Base-by-base conservation (phyloP, 2,113 vertebrate genomes). In the Chloropsis hardwickii region DNA sequence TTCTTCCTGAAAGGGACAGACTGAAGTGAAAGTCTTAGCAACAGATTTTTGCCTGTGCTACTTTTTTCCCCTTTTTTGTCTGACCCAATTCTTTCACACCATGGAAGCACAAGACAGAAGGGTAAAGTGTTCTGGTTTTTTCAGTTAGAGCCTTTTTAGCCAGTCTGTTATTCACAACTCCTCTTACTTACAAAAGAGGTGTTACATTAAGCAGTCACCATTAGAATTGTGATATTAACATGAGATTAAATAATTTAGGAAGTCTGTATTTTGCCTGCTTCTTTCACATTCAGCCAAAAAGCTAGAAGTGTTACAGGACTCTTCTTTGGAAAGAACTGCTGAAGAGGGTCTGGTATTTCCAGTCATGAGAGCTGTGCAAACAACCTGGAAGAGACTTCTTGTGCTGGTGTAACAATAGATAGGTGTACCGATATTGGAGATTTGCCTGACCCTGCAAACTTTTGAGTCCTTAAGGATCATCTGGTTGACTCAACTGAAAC, bases 1-100 rank as follows among this genome's bases (percentile, higher is more conserved):
- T 95, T 95, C 66, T 93, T 87, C 50, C 58, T 77, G 71, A 94
- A 94, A 96, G 62, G 35, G 16, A 95, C 50, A 73, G 88, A 67
- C 76, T 85, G 53, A 78, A 93, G 66, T 60, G 51, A 58, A 94
- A 96, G 86, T 72, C 91, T 81, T 79, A 95, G 90, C 84, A 92
- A 74, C 20, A 85, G 64, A 88, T 90, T 83, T 81, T 66, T 93
- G 69, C 48, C 42, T 89, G 62, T 39, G 37, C 40, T 29, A 51
- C 35, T 45, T 48, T 48, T 24, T 1, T 4, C 35, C 33, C 2
- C 4, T 66, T 90, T 33, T 73, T 66, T 82, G 42, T 14, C 51
- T 92, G 84, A 95, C 81, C 90, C 71, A 89, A 44, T 85, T 96
- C 69, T 86, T 94, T 81, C 57, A 90, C 64, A 84, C 54, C 33